These are phyloP conservation scores for Microctonus aethiopoides DNA, from an alignment of 2,888 invertebrate genomes.

Conservation along the genomic window DNA sequence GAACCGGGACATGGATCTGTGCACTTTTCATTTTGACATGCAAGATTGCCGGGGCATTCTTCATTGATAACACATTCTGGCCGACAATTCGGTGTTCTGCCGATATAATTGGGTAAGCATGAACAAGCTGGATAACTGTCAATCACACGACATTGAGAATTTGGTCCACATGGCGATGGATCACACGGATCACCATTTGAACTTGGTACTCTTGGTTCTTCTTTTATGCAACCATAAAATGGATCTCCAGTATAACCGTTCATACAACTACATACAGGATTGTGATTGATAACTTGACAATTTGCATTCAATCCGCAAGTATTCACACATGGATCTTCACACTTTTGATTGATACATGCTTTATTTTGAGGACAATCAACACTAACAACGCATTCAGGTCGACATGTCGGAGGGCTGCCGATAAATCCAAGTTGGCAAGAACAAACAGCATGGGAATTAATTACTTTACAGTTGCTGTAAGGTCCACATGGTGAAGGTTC, in stretches of 20 bases:
- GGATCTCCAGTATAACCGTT: constrained; percentile 84
- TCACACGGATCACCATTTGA: constrained; percentile 80
- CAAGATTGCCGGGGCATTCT: constrained; percentile 85
- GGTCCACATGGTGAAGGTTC: constrained; percentile 82
- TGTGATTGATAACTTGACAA: constrained; percentile 87
- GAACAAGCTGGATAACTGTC: constrained; percentile 84
- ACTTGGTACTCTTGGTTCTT: constrained; percentile 65
- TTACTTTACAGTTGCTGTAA: constrained; percentile 80
- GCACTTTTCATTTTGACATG: constrained; percentile 86
- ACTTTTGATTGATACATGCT: constrained; percentile 83
- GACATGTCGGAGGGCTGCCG: constrained; percentile 82
- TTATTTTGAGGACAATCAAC: constrained; percentile 84
- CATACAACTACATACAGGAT: constrained; percentile 85
- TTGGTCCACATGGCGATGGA: constrained; percentile 86
- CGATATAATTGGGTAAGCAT: constrained; percentile 81
- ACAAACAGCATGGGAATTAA: constrained; percentile 81
- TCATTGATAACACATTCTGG: constrained; percentile 88
- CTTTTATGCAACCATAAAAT: constrained; percentile 77
- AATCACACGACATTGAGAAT: constrained; percentile 83
- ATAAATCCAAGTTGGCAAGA: constrained; percentile 82
- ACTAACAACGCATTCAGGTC: constrained; percentile 85
- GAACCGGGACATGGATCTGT: constrained; percentile 86
- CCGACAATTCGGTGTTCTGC: constrained; percentile 86
- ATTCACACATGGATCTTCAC: constrained; percentile 84
- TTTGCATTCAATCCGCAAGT: constrained; percentile 86